Base-by-base conservation (phyloP, 2,797 vertebrate species). In the Sebastes melanostomus region DNA sequence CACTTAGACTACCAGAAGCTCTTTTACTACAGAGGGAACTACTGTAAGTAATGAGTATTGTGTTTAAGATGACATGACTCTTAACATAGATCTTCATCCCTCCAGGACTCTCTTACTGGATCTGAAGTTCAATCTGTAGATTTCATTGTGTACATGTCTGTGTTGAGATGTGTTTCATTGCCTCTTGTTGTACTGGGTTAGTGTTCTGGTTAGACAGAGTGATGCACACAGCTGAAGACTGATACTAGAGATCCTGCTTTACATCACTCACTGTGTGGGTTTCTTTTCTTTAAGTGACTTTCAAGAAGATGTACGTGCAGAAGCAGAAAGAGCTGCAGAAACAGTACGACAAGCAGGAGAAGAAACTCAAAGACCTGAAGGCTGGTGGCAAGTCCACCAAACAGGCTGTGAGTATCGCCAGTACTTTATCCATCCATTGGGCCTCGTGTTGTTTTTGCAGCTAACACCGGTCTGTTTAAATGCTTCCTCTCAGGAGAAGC, bases 231-330 rank as follows among this genome's bases (percentile, higher is more conserved):
- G 36, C 34, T 50, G 12, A 66, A 65, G 29, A 56, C 20, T 67
- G 10, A 20, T 2, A 34, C 10, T 30, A 30, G 22, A n/a, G 27
- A 29, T 18, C 12, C 29, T 54, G 20, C 34, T 30, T 61, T 42
- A 6, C 4, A 10, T 34, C 4, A 27, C 8, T 34, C 18, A 52
- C 3, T 34, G 9, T 30, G 55, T 30, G 55, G 11, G 10, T 56
- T 59, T 24, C 10, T 77, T 38, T 75, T 34, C 30, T 42, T 72
- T 1, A 71, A 98, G 97, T 98, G 94, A 96, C 97, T 0, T 98
- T 98, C 84, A 98, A 98, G 95, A 99, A 99, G 94, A 98, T 99
- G 98, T 98, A 98, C 29, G 94, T 97, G 72, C 98, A 99, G 85
- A 99, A 99, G 86, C 98, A 99, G 92, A 98, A 98, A 36, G 97